A percentile compares a stretch with the other conserved stretches of the same genome.
Conservation (phyloP, 2,797 vertebrate species). For the Bovichtus variegatus region DNA sequence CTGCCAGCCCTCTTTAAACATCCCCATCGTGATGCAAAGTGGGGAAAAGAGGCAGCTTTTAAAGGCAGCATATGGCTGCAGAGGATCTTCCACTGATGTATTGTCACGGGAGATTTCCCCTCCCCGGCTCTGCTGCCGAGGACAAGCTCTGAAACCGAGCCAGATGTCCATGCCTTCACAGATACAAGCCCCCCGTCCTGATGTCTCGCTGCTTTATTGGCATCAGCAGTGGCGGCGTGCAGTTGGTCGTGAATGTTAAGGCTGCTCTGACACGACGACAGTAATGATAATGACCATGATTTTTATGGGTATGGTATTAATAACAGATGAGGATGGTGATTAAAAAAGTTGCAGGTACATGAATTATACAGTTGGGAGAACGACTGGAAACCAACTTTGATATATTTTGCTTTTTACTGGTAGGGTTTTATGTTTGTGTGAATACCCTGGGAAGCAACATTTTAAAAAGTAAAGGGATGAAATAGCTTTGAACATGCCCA, state of each 20-base stretch:
- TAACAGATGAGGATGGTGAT: constrained; percentile 68
- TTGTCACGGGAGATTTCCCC: constrained; percentile 67
- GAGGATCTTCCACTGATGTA: constrained; percentile 73
- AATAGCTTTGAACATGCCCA: constrained; percentile 64
- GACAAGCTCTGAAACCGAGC: constrained; percentile 60
- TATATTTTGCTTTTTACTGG: constrained; percentile 33
- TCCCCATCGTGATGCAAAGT: constrained; percentile 64
- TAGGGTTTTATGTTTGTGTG: constrained; percentile 36
- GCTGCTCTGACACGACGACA: constrained; percentile 33
- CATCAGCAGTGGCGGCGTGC: constrained; percentile 19
- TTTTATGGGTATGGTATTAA: constrained; percentile 66
- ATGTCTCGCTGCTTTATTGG: constrained; percentile 47
- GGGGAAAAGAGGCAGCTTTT: constrained; percentile 71
- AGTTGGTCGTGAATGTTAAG: constrained; percentile 59
- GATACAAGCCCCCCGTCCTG: constrained; percentile 54
- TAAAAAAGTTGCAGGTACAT: constrained; percentile 68
- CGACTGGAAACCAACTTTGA: constrained; percentile 51
- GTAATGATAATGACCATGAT: constrained; percentile 62
- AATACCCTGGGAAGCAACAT: constrained; percentile 18
- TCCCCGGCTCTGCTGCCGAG: constrained; percentile 46
- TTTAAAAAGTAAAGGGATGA: constrained; percentile 53
- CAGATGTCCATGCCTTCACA: constrained; percentile 74
- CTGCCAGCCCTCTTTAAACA: constrained; percentile 74
- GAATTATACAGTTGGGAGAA: constrained; percentile 59
- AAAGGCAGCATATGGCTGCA: constrained; percentile 79